Evolutionary conservation across 2,797 vertebrate species (phyloP).

Genomic region (Artibeus lituratus): DNA sequence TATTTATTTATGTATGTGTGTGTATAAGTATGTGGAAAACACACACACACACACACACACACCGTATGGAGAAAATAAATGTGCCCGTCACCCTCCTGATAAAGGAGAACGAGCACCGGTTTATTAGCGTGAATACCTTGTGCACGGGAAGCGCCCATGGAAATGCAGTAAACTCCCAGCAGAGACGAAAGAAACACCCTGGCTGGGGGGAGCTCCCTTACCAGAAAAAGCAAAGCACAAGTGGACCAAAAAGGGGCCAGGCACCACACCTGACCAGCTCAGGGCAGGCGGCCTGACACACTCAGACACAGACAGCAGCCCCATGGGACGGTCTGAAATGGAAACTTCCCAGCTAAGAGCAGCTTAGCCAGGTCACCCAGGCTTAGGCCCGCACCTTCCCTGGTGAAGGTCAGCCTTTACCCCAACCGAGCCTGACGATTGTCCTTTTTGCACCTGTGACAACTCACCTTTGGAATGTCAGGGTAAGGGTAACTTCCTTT

Average conservation of each 20-base stretch:
- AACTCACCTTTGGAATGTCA: neutral
- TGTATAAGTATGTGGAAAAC: neutral
- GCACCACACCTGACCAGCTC: neutral
- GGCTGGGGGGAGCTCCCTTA: neutral
- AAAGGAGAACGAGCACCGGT: neutral
- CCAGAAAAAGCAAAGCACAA: neutral
- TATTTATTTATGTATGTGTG: neutral
- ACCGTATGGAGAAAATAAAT: neutral
- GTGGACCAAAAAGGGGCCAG: neutral
- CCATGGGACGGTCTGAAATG: neutral
- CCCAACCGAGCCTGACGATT: neutral
- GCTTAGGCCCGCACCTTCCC: neutral
- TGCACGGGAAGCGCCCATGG: too few relatives aligned
- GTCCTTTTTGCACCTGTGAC: neutral
- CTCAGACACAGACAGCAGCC: neutral
- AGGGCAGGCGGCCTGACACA: neutral
- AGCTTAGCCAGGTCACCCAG: neutral
- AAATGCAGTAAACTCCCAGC: neutral
- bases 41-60: neutral
- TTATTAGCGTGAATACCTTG: neutral
- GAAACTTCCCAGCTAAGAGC: neutral
- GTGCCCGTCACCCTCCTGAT: neutral
- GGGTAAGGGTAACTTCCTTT: neutral
- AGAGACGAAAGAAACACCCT: neutral
- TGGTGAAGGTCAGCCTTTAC: neutral